Conservation (phyloP, 2,113 vertebrate species). For the Urocolius indicus region DNA sequence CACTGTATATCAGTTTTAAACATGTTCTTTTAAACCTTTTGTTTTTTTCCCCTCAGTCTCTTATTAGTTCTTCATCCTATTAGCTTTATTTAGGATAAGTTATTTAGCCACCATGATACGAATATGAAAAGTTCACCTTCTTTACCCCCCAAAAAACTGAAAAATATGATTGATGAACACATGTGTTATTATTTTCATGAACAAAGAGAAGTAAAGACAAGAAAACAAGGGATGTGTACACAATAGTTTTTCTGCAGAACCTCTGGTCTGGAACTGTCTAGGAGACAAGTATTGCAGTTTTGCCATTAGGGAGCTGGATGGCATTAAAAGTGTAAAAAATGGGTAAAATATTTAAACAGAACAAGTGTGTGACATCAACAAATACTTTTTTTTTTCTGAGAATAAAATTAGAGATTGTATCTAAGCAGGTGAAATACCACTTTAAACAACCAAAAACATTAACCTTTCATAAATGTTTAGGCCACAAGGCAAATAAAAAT, state of each 20-base stretch:
- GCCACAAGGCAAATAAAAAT: not conserved
- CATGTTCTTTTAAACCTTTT: not conserved
- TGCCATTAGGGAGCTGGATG: not conserved
- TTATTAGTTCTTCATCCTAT: not conserved
- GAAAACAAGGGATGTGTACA: not conserved
- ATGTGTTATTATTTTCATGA: not conserved
- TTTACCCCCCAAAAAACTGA: not conserved
- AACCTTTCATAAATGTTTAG: not conserved
- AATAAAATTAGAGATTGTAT: not conserved
- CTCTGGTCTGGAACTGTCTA: not conserved
- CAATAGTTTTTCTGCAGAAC: not conserved
- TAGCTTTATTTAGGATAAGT: not conserved
- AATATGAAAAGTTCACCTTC: not conserved
- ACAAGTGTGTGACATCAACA: not conserved
- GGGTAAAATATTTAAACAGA: not conserved
- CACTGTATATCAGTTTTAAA: not conserved
- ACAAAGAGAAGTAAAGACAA: not conserved
- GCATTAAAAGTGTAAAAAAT: not conserved
- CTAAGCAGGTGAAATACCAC: not conserved
- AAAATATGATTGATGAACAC: not conserved
- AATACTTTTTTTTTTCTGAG: not conserved
- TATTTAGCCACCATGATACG: not conserved
- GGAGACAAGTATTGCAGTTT: conserved; percentile 19
- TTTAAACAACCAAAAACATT: not conserved
- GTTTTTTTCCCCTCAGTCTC: not conserved